Base-by-base conservation (phyloP, 2,113 vertebrate species). In the Pseudopipra pipra region DNA sequence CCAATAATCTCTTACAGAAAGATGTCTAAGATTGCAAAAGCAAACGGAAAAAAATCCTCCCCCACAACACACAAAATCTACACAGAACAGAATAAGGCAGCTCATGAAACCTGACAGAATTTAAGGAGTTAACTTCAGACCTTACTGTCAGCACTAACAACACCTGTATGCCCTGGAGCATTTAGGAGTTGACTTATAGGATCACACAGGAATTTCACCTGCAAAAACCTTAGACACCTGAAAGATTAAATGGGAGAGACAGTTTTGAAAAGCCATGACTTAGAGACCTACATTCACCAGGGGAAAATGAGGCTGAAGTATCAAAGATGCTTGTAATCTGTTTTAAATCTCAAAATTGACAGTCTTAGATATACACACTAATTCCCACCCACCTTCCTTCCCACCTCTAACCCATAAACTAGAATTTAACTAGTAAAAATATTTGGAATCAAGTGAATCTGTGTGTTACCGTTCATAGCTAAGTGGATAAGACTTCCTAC, bases 391-490 rank as follows among this genome's bases (percentile, higher is more conserved):
- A 87, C 74, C 21, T n/a, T 65, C 39, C 67, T 91, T 91, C 78
- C 78, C 58, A 96, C 75, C 63, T 83, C 71, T 39, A 77, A 94
- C 31, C 46, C 59, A 47, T n/a, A 95, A 90, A 59, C 76, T 90
- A 79, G 55, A 90, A 81, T 67, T 46, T 30, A 86, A 78, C 90
- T 52, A 9, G 19, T 74, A 93, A 84, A 91, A 88, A 59, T 15
- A 27, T 73, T 59, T 83, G 59, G 51, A 74, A 70, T 47, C 39
- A 66, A 86, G 33, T 16, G 21, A 80, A 71, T 46, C 37, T 49
- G 9, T 51, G n/a, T 55, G 25, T 55, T 83, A 73, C 43, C 59
- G 55, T 74, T 84, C 65, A 66, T 7, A 88, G 61, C n/a, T 28
- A 9, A 85, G 33, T 23, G 51, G 27, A 59, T 5, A 67, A 27